These are phyloP conservation scores for Autographa pulchrina DNA, from an alignment of 2,888 invertebrate genomes.

Conservation along the genomic window DNA sequence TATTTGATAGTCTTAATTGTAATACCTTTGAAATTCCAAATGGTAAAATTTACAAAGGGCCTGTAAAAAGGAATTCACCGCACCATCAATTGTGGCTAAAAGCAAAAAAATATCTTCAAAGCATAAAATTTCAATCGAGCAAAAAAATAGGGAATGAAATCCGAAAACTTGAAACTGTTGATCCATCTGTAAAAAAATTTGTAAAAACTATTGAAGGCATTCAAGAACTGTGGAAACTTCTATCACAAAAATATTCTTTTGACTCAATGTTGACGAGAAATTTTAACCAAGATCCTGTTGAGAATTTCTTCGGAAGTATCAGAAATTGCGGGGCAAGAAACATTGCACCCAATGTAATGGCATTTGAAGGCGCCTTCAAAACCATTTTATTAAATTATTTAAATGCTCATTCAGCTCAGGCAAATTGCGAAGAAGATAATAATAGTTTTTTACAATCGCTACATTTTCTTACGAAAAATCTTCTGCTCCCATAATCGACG, in stretches of 20 bases:
- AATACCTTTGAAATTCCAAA: neutral
- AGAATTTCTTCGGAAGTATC: slow-evolving; percentile 44
- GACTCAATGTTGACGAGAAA: slow-evolving; percentile 26
- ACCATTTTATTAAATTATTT: slow-evolving; percentile 19
- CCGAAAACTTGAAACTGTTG: slow-evolving; percentile 5
- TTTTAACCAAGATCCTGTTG: slow-evolving; percentile 48
- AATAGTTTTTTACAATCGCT: slow-evolving; percentile 12
- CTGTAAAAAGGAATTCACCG: slow-evolving; percentile 18
- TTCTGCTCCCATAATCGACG: neutral
- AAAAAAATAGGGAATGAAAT: slow-evolving; percentile 9
- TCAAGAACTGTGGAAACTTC: neutral
- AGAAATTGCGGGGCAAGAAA: slow-evolving; percentile 36
- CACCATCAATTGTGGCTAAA: slow-evolving; percentile 20
- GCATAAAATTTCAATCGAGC: neutral
- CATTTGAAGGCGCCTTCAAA: slow-evolving; percentile 19
- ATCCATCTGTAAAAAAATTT: slow-evolving; percentile 16
- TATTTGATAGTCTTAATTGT: slow-evolving; percentile 10
- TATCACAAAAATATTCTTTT: slow-evolving; percentile 14
- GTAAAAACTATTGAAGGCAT: slow-evolving; percentile 14
- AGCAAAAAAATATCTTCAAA: slow-evolving; percentile 9
- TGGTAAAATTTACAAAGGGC: slow-evolving; percentile 23
- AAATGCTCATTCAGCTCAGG: slow-evolving; percentile 14
- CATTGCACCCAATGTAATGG: slow-evolving; percentile 13
- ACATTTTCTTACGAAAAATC: slow-evolving; percentile 7
- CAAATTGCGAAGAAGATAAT: slow-evolving; percentile 19